Evolutionary conservation across 2,797 vertebrate species (phyloP).

Genomic region (Fratercula arctica): DNA sequence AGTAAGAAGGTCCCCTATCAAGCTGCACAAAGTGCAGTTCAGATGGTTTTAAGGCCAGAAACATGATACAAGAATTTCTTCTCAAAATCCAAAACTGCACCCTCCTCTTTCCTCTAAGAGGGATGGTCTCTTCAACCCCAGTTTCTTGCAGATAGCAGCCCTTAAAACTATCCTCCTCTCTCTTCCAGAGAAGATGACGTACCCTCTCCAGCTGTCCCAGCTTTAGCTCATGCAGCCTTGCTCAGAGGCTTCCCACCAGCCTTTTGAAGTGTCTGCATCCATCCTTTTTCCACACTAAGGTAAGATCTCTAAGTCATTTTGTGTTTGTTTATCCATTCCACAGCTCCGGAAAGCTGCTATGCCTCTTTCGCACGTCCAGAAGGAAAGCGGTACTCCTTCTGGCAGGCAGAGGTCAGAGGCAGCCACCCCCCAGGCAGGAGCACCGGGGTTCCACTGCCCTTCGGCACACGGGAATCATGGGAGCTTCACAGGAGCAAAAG

Average conservation of each 20-base stretch:
- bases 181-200: neutral
- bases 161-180: neutral
- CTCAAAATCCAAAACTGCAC: neutral
- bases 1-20: neutral
- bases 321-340: neutral
- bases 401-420: neutral
- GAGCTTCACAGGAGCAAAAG: neutral
- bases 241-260: neutral
- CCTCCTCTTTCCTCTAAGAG: neutral
- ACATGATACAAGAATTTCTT: neutral
- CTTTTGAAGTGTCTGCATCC: neutral
- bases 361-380: fast-evolving
- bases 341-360: neutral
- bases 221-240: neutral
- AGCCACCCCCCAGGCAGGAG: neutral
- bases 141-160: neutral
- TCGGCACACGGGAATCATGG: neutral
- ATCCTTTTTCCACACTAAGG: neutral
- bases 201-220: neutral
- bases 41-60: neutral
- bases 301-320: neutral
- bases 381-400: neutral
- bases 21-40: neutral
- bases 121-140: neutral
- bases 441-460: neutral